phyloP scores from a whole-genome alignment of 1,140 invertebrate genomes.

The Scaptomyza graminum region DNA sequence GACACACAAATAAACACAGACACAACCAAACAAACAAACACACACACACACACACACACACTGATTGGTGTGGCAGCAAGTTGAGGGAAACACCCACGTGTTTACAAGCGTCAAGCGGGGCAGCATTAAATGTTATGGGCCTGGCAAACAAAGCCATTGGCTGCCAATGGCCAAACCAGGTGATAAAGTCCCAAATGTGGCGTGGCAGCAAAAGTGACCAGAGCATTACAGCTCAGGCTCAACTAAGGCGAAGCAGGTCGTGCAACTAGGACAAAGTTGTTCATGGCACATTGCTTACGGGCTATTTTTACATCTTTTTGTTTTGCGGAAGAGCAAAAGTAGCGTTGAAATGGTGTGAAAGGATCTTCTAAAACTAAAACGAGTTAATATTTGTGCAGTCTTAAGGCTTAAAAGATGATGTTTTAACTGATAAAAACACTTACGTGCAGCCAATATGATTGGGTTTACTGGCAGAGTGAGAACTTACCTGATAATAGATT shows the following conservation, averaged over 20 bases:
- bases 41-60: conserved; percentile 27
- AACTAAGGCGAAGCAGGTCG: background rate
- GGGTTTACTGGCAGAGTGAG: background rate
- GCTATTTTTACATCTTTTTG: background rate
- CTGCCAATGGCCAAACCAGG: conserved; percentile 66
- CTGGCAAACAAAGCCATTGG: conserved; percentile 36
- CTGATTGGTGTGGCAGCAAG: conserved; percentile 39
- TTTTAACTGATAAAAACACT: conserved; percentile 36
- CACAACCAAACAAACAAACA: too few species aligned
- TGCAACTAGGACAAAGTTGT: conserved; percentile 25
- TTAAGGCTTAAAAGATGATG: conserved; percentile 9
- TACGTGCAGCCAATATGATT: conserved; percentile 49
- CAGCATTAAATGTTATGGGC: conserved; percentile 76
- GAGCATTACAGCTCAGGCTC: conserved; percentile 11
- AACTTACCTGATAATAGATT: conserved; percentile 61
- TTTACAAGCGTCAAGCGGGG: conserved; percentile 80
- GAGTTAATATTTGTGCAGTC: background rate
- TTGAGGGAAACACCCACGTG: conserved; percentile 52
- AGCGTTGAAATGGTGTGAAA: conserved; percentile 35
- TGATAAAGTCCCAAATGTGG: conserved; percentile 76
- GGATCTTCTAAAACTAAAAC: conserved; percentile 7
- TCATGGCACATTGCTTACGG: conserved; percentile 35
- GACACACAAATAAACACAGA: background rate
- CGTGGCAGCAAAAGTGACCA: conserved; percentile 43
- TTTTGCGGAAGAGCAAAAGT: conserved; percentile 7